phyloP scores from a whole-genome alignment of 2,113 vertebrate genomes.

The Charadrius vociferus region DNA sequence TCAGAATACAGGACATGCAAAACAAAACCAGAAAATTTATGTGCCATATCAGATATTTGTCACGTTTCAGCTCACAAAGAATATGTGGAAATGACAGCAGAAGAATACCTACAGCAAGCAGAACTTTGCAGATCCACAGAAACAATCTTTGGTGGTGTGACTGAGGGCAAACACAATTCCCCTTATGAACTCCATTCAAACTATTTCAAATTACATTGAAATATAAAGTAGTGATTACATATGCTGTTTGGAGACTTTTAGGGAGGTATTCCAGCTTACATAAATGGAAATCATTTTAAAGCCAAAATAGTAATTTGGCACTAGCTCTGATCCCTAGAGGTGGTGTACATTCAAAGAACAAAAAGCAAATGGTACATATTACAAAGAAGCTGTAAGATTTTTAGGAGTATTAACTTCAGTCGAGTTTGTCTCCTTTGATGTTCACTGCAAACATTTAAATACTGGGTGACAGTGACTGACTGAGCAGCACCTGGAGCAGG shows the following conservation, averaged over 20 bases:
- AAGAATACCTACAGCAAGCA: background rate
- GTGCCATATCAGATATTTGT: background rate
- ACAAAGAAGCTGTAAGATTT: background rate
- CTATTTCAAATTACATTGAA: background rate
- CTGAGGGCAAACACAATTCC: background rate
- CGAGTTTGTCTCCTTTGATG: background rate
- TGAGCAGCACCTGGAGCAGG: background rate
- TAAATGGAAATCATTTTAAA: constrained; percentile 32
- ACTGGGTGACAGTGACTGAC: background rate
- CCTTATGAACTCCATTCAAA: background rate
- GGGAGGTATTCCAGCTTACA: background rate
- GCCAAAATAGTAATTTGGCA: constrained; percentile 47
- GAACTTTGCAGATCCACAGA: background rate
- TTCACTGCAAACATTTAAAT: background rate
- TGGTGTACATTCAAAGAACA: background rate
- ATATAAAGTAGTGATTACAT: background rate
- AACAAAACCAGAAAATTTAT: background rate
- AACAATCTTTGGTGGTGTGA: background rate
- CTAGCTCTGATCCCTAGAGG: background rate
- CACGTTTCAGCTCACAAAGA: background rate
- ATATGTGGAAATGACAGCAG: background rate
- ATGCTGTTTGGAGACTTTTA: constrained; percentile 13
- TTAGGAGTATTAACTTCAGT: background rate
- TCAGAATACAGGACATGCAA: background rate
- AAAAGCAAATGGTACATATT: background rate